Conservation (phyloP, 2,113 vertebrate genomes). For the pig (Sus scrofa) region DNA sequence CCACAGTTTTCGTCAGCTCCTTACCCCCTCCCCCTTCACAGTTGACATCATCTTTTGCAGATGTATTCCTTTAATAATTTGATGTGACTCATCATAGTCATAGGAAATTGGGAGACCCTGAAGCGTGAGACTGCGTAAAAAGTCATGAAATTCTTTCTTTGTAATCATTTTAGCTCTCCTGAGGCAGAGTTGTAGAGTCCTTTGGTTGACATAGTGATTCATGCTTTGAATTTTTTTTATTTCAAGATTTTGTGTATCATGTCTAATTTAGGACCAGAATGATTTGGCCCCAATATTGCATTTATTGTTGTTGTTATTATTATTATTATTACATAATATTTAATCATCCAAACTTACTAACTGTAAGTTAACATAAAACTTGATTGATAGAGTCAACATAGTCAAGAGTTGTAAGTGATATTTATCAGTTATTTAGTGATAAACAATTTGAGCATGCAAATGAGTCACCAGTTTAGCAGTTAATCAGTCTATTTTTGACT, state of each 20-base stretch:
- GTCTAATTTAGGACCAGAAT: not conserved
- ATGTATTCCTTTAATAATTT: not conserved
- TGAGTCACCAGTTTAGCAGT: constrained; percentile 29
- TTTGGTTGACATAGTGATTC: not conserved
- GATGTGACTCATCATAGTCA: not conserved
- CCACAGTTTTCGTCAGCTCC: not conserved
- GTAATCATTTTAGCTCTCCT: constrained; percentile 6
- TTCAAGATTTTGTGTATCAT: constrained; percentile 21
- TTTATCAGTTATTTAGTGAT: constrained; percentile 29
- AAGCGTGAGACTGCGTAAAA: not conserved
- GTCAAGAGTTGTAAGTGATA: not conserved
- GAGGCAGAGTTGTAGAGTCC: not conserved
- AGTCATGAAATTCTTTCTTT: not conserved
- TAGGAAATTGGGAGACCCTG: not conserved
- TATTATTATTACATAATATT: not conserved
- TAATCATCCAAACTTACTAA: not conserved
- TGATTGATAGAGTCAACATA: not conserved
- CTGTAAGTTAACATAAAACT: constrained; percentile 32
- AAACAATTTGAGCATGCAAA: constrained; percentile 13
- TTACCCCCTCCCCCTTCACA: not conserved
- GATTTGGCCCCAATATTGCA: not conserved
- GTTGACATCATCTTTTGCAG: not conserved
- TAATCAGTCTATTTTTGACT: not conserved
- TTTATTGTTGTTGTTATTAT: constrained; percentile 2
- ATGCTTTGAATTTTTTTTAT: constrained; percentile 11